phyloP scores from a whole-genome alignment of 2,113 vertebrate genomes.

The Podocnemis expansa region DNA sequence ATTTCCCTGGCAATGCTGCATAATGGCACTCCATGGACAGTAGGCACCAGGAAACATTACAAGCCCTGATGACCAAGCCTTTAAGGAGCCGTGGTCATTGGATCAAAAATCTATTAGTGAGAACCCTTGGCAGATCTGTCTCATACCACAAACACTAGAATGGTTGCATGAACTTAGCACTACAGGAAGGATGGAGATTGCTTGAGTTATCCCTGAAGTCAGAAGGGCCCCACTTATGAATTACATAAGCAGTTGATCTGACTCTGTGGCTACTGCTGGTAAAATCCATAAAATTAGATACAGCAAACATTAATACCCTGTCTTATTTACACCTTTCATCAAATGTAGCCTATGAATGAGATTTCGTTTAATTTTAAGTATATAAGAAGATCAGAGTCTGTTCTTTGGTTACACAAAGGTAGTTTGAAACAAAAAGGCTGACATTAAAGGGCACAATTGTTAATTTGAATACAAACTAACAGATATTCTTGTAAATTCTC shows the following conservation, averaged over 20 bases:
- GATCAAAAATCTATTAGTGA: background rate
- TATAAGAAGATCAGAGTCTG: background rate
- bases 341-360: background rate
- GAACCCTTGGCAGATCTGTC: background rate
- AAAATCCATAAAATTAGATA: background rate
- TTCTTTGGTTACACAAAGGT: background rate
- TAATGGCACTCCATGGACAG: background rate
- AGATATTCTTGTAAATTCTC: background rate
- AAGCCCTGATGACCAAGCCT: background rate
- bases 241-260: background rate
- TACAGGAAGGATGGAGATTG: background rate
- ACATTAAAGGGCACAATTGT: background rate
- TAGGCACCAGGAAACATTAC: background rate
- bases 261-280: background rate
- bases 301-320: background rate
- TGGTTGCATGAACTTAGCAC: background rate
- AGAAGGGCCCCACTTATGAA: background rate
- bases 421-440: background rate
- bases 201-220: background rate
- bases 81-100: background rate
- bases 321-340: background rate
- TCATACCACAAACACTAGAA: background rate
- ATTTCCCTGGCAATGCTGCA: background rate
- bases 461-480: background rate
- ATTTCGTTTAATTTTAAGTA: background rate